A percentile compares a stretch with the other conserved stretches of the same genome.
These are phyloP conservation scores for Pachyramphus minor DNA, from an alignment of 2,113 vertebrate species.

Conservation along the genomic window DNA sequence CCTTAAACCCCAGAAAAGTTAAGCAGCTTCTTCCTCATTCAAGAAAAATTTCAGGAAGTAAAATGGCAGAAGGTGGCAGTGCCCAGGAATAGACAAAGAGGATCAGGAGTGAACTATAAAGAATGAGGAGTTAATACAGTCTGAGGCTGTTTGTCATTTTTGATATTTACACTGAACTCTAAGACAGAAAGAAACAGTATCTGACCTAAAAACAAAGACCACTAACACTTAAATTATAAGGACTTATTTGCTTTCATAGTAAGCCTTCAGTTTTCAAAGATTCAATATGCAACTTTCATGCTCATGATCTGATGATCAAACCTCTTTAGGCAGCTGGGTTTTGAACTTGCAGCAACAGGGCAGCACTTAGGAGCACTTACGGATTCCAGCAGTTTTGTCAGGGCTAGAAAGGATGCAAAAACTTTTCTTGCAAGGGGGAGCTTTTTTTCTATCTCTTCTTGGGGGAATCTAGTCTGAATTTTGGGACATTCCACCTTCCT, in stretches of 20 bases:
- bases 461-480: not conserved
- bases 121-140: not conserved
- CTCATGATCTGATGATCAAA: not conserved
- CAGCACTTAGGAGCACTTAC: not conserved
- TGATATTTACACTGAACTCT: not conserved
- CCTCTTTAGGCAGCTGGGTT: not conserved
- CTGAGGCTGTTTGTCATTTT: not conserved
- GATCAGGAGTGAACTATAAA: not conserved
- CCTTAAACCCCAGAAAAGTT: not conserved
- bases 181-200: not conserved
- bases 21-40: not conserved
- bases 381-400: not conserved
- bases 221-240: not conserved
- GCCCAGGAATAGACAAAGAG: not conserved
- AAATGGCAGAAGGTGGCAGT: not conserved
- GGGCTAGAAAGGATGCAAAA: not conserved
- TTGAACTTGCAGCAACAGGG: not conserved
- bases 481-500: not conserved
- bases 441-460: not conserved
- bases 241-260: not conserved
- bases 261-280: not conserved
- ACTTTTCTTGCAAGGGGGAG: not conserved
- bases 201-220: not conserved
- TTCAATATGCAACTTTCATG: not conserved
- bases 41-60: not conserved